Base-by-base conservation (phyloP, 2,113 vertebrate genomes). In the Cyphomyrus plagiostoma region DNA sequence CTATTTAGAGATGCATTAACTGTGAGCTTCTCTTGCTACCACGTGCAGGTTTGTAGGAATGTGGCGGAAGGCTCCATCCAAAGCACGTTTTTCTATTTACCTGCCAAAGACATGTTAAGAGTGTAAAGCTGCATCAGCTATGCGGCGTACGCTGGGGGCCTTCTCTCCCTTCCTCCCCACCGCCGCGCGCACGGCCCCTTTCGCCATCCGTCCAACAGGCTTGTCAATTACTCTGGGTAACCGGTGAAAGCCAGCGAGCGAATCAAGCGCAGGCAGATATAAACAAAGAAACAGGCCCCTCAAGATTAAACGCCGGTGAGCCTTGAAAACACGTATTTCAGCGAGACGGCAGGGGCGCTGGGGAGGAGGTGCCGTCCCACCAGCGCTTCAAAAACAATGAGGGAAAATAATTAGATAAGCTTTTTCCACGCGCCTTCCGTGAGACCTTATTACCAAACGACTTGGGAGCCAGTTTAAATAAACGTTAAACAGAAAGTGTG, bases 141-240 rank as follows among this genome's bases (percentile, higher is more conserved):
- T 13, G 62, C n/a, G 17, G 35, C 82, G 17, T 70, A 87, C 52
- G 87, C 89, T 82, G 56, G 84, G 91, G 88, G 86, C 89, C 62
- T 11, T 3, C 62, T 70, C 62, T 70, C n/a, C 62, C 10, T 70
- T 13, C 62, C 11, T 70, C n/a, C n/a, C n/a, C 62, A 11, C n/a
- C 9, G 26, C 62, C 62, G 9, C 3, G 1, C 11, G 89, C 42
- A 87, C 90, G 91, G 90, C 42, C 86, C 87, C 88, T 77, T 35
- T 90, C 88, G 90, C 92, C 89, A 88, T 85, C 90, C 90, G 89
- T 89, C 89, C 91, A 91, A 93, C 92, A 91, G 89, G 90, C 91
- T 91, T 92, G 92, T 92, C 91, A 93, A 93, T 93, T 92, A 93
- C 92, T 89, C 89, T 90, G 90, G 90, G 91, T 92, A 93, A 93